These are phyloP conservation scores for Limanda limanda DNA, from an alignment of 2,113 vertebrate genomes.

Conservation along the genomic window DNA sequence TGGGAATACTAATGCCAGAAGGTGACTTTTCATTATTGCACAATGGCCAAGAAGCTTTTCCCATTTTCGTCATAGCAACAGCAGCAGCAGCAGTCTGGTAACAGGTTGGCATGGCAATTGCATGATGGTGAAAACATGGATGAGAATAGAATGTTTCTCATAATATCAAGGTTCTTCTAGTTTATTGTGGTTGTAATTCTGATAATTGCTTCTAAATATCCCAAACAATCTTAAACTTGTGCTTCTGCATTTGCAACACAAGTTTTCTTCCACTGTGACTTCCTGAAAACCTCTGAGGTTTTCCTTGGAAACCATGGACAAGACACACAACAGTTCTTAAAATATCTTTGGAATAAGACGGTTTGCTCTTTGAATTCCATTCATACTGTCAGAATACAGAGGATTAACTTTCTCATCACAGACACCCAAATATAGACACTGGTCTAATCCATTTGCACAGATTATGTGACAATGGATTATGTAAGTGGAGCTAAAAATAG, in stretches of 20 bases:
- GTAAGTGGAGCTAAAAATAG: conserved; percentile 40
- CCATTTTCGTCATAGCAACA: conserved; percentile 41
- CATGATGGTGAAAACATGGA: conserved; percentile 62
- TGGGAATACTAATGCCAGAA: conserved; percentile 25
- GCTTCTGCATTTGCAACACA: background rate
- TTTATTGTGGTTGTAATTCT: conserved; percentile 20
- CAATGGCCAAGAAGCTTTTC: conserved; percentile 44
- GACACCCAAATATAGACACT: conserved; percentile 53
- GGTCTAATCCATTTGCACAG: conserved; percentile 16
- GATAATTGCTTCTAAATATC: background rate
- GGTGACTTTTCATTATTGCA: conserved; percentile 41
- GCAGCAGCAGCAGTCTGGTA: conserved; percentile 56
- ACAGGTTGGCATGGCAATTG: conserved; percentile 79
- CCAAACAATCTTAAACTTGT: background rate
- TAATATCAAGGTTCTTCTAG: conserved; percentile 30
- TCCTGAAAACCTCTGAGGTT: background rate
- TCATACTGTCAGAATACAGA: conserved; percentile 44
- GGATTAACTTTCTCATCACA: conserved; percentile 52
- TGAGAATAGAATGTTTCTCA: conserved; percentile 35
- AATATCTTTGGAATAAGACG: conserved; percentile 22
- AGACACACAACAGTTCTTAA: background rate
- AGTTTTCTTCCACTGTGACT: background rate
- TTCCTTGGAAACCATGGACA: background rate
- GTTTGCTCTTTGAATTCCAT: conserved; percentile 38
- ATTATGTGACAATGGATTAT: conserved; percentile 2